Evolutionary conservation across 2,797 vertebrate genomes (phyloP).

Genomic region (Oceanodroma leucorhoa): DNA sequence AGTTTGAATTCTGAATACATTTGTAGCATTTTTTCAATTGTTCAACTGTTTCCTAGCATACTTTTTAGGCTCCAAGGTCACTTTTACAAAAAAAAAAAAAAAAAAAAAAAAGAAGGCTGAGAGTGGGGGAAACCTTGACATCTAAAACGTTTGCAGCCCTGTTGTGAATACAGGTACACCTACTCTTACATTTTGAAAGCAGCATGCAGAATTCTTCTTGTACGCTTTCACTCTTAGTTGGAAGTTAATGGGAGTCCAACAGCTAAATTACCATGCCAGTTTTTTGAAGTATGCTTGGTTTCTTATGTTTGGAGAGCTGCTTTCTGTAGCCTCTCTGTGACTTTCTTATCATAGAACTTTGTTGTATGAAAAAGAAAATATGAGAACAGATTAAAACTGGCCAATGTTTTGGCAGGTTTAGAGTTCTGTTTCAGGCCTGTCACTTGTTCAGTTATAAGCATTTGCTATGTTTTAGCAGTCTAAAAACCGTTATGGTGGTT

Average conservation of each 20-base stretch:
- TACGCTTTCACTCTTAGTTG: not conserved
- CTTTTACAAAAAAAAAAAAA: not conserved
- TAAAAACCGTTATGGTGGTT: not conserved
- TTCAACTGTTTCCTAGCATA: not conserved
- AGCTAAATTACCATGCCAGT: not conserved
- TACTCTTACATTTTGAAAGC: not conserved
- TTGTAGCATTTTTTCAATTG: not conserved
- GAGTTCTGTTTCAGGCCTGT: not conserved
- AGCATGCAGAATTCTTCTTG: not conserved
- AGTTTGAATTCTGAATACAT: not conserved
- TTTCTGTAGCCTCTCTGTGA: not conserved
- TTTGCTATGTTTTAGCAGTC: not conserved
- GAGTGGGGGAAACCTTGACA: not conserved
- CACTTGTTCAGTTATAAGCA: not conserved
- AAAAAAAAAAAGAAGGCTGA: not conserved
- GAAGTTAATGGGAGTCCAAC: not conserved
- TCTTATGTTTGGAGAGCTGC: not conserved
- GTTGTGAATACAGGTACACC: not conserved
- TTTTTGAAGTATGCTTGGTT: not conserved
- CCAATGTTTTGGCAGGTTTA: not conserved
- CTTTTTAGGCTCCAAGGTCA: not conserved
- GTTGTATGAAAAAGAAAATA: not conserved
- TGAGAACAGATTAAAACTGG: not conserved
- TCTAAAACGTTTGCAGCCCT: not conserved
- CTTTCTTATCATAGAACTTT: not conserved